phyloP scores from a whole-genome alignment of 2,113 vertebrate genomes.

The Odocoileus virginianus region DNA sequence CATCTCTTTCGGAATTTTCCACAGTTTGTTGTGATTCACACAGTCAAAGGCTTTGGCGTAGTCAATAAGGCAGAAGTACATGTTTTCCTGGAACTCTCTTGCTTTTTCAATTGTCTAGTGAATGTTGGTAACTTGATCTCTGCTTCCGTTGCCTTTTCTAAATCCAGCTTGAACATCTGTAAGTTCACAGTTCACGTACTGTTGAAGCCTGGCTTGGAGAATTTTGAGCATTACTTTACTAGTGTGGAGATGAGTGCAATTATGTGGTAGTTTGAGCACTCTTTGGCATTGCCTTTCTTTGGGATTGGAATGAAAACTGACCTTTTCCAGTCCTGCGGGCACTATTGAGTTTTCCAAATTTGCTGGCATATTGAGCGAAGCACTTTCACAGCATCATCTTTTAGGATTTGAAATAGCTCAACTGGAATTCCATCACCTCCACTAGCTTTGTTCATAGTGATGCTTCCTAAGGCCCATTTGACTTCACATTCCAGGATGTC shows the following conservation, averaged over 20 bases:
- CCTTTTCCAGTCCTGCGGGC: neutral
- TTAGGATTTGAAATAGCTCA: neutral
- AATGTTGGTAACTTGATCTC: neutral
- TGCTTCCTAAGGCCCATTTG: neutral
- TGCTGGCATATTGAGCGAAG: neutral
- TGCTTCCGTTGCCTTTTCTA: neutral
- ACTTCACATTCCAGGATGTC: neutral
- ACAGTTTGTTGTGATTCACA: neutral
- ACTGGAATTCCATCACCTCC: neutral
- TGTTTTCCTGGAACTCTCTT: neutral
- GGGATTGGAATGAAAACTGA: neutral
- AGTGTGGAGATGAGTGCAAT: neutral
- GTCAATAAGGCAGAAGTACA: neutral
- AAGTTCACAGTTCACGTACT: neutral
- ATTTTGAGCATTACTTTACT: neutral
- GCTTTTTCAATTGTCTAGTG: neutral
- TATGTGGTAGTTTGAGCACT: neutral
- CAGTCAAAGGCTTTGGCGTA: neutral
- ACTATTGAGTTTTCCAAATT: neutral
- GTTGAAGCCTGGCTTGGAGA: neutral
- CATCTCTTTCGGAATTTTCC: neutral
- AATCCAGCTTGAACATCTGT: neutral
- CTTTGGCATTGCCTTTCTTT: neutral
- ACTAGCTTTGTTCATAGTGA: neutral
- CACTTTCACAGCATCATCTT: neutral